Percentiles rank a stretch among this genome's conserved stretches.
phyloP scores from a whole-genome alignment of 2,797 vertebrate genomes.

The Lepidocolaptes lacrymiger region DNA sequence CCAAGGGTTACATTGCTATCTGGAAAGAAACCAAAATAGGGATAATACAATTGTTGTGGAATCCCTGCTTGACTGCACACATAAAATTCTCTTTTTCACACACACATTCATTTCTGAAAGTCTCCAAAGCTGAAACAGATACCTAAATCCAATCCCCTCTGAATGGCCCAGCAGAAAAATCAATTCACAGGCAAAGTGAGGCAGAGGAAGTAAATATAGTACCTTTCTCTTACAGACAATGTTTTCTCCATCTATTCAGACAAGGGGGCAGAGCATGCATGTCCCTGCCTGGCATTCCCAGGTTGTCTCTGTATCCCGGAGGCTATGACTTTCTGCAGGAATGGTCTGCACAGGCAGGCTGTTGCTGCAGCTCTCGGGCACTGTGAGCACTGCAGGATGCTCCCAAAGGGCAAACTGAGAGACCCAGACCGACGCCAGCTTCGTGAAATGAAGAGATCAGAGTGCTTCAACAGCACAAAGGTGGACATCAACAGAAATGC shows the following conservation, averaged over 20 bases:
- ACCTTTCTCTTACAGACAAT: neutral
- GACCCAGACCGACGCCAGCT: neutral
- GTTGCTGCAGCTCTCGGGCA: neutral
- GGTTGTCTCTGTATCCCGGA: neutral
- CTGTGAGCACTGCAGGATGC: neutral
- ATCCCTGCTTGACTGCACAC: slow-evolving; percentile 23
- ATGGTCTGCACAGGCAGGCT: neutral
- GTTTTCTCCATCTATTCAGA: neutral
- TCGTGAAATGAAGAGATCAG: neutral
- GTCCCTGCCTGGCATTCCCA: neutral
- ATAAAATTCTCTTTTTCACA: neutral
- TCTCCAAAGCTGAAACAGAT: slow-evolving; percentile 13
- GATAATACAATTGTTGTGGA: slow-evolving; percentile 51
- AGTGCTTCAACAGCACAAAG: neutral
- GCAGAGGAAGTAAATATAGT: neutral
- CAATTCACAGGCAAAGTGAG: neutral
- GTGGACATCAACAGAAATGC: neutral
- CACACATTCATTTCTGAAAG: neutral
- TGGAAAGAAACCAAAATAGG: slow-evolving; percentile 50
- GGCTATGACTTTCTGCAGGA: neutral
- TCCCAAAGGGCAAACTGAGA: neutral
- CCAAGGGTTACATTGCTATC: slow-evolving; percentile 57
- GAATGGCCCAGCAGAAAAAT: neutral
- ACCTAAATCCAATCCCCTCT: neutral
- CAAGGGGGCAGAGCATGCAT: neutral